Conservation (phyloP, 1,140 invertebrate genomes). For the Scaptomyza graminum region DNA sequence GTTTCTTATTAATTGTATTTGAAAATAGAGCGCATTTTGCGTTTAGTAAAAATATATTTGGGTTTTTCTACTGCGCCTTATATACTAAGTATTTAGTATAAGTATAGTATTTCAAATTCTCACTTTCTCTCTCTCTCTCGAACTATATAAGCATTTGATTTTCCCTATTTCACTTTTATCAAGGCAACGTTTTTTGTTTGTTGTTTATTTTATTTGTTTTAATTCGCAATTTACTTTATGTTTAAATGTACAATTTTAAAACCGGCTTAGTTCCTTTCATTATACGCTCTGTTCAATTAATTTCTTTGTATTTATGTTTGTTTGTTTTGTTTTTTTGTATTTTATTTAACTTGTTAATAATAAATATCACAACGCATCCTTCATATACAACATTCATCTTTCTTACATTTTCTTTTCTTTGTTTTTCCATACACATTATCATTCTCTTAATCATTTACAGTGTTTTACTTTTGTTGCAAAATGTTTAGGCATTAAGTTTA, state of each 20-base stretch:
- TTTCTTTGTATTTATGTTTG: constrained; percentile 37
- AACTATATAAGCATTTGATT: constrained; percentile 7
- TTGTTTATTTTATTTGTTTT: constrained; percentile 15
- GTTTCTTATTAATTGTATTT: constrained; percentile 77
- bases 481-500: constrained; percentile 51
- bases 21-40: constrained; percentile 76
- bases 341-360: constrained; percentile 71
- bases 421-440: constrained; percentile 20
- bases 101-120: constrained; percentile 68
- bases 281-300: constrained; percentile 57
- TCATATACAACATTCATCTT: constrained; percentile 40
- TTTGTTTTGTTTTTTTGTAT: constrained; percentile 54
- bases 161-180: constrained; percentile 48
- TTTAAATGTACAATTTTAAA: constrained; percentile 82
- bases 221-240: constrained; percentile 40
- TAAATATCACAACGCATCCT: constrained; percentile 83
- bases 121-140: constrained; percentile 52
- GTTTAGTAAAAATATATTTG: constrained; percentile 82
- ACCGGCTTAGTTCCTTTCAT: constrained; percentile 79
- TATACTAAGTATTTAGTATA: constrained; percentile 57
- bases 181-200: constrained; percentile 61
- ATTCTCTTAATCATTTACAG: constrained; percentile 1
- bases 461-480: constrained; percentile 32
- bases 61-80: constrained; percentile 75
- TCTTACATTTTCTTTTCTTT: constrained; percentile 40